phyloP scores from a whole-genome alignment of 2,113 vertebrate species.

The Gorilla gorilla region DNA sequence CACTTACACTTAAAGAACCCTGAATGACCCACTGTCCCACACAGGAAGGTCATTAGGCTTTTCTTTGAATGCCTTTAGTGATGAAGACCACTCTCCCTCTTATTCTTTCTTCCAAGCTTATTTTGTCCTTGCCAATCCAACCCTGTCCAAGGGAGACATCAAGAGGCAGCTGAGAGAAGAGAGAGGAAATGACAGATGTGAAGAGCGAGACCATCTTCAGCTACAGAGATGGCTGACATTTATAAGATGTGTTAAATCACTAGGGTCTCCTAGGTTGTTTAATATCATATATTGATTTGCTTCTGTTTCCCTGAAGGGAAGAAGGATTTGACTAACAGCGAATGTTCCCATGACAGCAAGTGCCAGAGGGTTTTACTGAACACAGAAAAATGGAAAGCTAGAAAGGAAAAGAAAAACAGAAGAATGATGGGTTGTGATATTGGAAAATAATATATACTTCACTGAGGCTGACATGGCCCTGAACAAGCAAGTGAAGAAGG shows the following conservation, averaged over 20 bases:
- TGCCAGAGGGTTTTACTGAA: constrained; percentile 71
- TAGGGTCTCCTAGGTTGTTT: constrained; percentile 71
- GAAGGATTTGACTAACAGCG: constrained; percentile 78
- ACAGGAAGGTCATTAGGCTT: background rate
- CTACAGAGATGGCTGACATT: constrained; percentile 73
- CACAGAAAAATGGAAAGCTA: constrained; percentile 51
- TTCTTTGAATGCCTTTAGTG: background rate
- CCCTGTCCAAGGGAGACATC: background rate
- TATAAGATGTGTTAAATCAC: constrained; percentile 74
- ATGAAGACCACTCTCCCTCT: background rate
- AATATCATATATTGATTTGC: constrained; percentile 82
- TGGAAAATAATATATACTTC: constrained; percentile 62
- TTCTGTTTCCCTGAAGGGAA: constrained; percentile 76
- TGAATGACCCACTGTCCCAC: background rate
- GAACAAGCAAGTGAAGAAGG: constrained; percentile 38
- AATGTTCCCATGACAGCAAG: constrained; percentile 71
- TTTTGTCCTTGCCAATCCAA: constrained; percentile 15
- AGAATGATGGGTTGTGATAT: constrained; percentile 47
- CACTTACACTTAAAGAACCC: background rate
- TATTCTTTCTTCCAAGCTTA: background rate
- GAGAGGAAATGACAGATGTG: constrained; percentile 49
- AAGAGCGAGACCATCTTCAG: constrained; percentile 4
- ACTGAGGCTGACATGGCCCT: background rate
- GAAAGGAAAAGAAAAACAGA: constrained; percentile 20
- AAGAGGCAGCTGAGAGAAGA: background rate